These are phyloP conservation scores for Toxostoma redivivum DNA, from an alignment of 2,113 vertebrate species.

Conservation along the genomic window DNA sequence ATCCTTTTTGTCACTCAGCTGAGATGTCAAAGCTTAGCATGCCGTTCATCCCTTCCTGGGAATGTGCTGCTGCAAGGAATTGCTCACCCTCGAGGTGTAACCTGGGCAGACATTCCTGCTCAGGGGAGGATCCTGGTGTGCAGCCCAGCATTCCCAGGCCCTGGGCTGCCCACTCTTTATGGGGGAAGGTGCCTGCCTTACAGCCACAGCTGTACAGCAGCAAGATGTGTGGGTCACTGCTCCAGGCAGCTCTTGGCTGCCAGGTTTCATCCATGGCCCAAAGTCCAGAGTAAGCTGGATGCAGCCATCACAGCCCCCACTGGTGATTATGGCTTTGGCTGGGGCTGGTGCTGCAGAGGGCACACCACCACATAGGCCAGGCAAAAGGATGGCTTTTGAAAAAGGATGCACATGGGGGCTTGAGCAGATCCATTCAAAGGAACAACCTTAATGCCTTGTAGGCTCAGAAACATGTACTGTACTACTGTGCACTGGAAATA, in stretches of 20 bases:
- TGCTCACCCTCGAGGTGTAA: fast-evolving
- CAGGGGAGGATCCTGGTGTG: background rate
- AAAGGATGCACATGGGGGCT: fast-evolving
- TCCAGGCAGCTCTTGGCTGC: background rate
- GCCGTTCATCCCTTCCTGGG: background rate
- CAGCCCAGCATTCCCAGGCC: background rate
- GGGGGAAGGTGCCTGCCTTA: too few relatives aligned
- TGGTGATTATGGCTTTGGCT: background rate
- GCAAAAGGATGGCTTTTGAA: background rate
- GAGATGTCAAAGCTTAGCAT: background rate
- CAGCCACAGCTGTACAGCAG: background rate
- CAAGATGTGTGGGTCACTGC: background rate
- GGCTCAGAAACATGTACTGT: background rate
- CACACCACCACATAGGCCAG: background rate
- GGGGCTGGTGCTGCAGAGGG: background rate
- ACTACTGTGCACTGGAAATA: background rate
- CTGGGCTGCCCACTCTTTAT: background rate
- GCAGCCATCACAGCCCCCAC: background rate
- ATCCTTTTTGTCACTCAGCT: background rate
- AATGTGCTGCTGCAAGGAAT: background rate
- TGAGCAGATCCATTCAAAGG: background rate
- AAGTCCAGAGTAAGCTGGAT: background rate
- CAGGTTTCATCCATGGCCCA: background rate
- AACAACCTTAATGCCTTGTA: fast-evolving
- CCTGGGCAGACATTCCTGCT: background rate